Evolutionary conservation across 2,113 vertebrate species (phyloP).

Genomic region (Cranoglanis bouderius): DNA sequence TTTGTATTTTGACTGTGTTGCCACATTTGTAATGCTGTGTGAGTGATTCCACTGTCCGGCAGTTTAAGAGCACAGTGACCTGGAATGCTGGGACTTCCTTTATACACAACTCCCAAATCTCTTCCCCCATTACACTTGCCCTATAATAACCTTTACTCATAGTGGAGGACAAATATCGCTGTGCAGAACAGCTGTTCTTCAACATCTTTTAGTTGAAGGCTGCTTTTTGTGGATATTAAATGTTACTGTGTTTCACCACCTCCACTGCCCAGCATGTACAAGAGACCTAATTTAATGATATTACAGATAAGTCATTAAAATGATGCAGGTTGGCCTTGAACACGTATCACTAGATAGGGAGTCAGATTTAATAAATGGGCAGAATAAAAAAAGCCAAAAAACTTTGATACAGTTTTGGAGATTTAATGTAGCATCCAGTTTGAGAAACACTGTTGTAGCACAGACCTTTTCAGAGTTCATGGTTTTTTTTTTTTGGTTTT

Average conservation of each 20-base stretch:
- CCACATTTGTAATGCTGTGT: background rate
- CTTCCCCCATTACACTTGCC: background rate
- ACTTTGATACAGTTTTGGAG: background rate
- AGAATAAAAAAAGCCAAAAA: background rate
- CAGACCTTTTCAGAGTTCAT: too few species aligned
- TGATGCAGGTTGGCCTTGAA: background rate
- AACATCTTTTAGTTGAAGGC: background rate
- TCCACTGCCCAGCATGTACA: background rate
- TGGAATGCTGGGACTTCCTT: slow-evolving; percentile 53
- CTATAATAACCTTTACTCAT: background rate
- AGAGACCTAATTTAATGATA: background rate
- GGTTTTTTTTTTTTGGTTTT: background rate
- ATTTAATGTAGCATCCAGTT: background rate
- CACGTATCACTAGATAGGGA: background rate
- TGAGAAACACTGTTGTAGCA: background rate
- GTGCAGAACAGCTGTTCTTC: background rate
- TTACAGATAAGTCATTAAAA: background rate
- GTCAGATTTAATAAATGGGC: background rate
- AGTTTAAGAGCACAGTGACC: slow-evolving; percentile 52
- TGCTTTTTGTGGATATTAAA: background rate
- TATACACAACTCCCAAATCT: slow-evolving; percentile 38
- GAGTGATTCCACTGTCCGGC: slow-evolving; percentile 39
- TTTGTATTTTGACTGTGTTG: background rate
- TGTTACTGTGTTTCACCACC: background rate
- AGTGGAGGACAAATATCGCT: background rate